These are phyloP conservation scores for Epistrophella euchroma DNA, from an alignment of 2,888 invertebrate genomes.

Conservation along the genomic window DNA sequence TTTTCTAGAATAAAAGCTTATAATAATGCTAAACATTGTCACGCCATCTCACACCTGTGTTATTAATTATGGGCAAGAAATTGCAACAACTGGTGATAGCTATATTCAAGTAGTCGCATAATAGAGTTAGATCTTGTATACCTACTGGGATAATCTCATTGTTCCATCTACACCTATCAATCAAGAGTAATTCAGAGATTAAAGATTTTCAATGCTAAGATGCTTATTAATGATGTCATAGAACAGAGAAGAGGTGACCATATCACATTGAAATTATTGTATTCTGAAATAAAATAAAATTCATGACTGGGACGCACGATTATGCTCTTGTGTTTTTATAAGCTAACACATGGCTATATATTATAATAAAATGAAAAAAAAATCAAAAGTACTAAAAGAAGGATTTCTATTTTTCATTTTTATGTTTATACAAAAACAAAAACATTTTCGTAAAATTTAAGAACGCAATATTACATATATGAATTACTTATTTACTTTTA, in stretches of 20 bases:
- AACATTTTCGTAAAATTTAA: too few species aligned
- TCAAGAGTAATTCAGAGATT: constrained; percentile 43
- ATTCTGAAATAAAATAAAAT: not conserved
- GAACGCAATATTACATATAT: too few species aligned
- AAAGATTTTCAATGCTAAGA: constrained; percentile 57
- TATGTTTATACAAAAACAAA: too few species aligned
- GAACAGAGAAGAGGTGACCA: not conserved
- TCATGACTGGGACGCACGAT: too few species aligned
- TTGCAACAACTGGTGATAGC: constrained; percentile 15
- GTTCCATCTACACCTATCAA: constrained; percentile 38
- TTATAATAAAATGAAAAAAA: too few species aligned
- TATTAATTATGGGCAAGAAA: constrained; percentile 44
- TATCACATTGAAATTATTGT: not conserved
- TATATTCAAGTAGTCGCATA: constrained; percentile 21
- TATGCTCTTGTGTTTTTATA: too few species aligned
- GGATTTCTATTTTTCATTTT: too few species aligned
- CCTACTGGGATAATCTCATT: constrained; percentile 24
- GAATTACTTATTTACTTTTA: too few species aligned
- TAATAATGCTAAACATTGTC: constrained; percentile 56
- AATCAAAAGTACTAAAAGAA: too few species aligned
- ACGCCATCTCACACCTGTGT: constrained; percentile 66
- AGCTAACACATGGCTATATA: too few species aligned
- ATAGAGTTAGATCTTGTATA: not conserved
- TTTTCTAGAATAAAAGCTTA: constrained; percentile 36
- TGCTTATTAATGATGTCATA: constrained; percentile 1